Evolutionary conservation across 1,140 invertebrate species (phyloP), one percentile per base, ranked within the genome.

Genomic region (Cydia amplana): DNA sequence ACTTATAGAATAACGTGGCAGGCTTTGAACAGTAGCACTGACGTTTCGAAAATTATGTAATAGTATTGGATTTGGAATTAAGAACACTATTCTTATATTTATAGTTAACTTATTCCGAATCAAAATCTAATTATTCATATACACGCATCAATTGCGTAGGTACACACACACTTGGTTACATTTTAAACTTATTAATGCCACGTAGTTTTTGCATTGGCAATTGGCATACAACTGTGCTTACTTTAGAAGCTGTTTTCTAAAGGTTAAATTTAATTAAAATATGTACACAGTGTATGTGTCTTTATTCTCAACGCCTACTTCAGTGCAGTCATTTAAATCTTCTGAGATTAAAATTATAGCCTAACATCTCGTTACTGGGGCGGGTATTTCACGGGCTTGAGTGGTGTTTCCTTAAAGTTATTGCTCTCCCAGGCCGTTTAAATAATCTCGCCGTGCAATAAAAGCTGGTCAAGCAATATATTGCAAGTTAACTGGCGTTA

Each of bases 381-480:
- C 72, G 74, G 60, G 49, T 74, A 75, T 76, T 76, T 64, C 32
- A 75, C 74, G 74, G 70, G 78, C 72, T 78, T 63, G 63, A 77
- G 76, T 77, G 76, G n/a, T 73, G 72, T 49, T 77, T 20, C 76
- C 64, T 55, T 73, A 74, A 77, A 84, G 79, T 84, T 79, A 85
- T 83, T 75, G 78, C 78, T 70, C 75, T 77, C 78, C 79, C 75
- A 72, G 72, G 78, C 80, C 78, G 82, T 82, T 85, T 85, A 83
- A 85, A 85, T 85, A 85, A 85, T 83, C 82, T 81, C 75, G 70
- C 78, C 76, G 74, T 78, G 82, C 82, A 82, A 85, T 85, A 85
- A 85, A 83, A 81, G 79, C 80, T 75, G 75, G 73, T 74, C 74
- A 67, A 72, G 78, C 80, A 63, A 84, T 84, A 83, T 82, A 82